Base-by-base conservation (phyloP, 30 jellyfish, hydroid and myxozoan species). In the Cassiopea andromeda region DNA sequence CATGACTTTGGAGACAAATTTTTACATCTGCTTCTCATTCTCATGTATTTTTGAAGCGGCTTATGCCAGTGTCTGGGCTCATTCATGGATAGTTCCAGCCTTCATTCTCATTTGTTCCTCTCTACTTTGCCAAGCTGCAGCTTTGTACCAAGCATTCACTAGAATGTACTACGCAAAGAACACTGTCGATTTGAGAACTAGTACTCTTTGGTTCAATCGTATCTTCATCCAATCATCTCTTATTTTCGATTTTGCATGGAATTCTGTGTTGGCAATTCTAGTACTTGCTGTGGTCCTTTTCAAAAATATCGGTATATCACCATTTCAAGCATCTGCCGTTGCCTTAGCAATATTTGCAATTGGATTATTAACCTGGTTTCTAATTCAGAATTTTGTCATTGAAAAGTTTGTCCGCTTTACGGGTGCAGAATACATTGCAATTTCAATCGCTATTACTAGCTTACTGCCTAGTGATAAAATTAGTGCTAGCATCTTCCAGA, bases 171-270 rank as follows among this genome's bases (percentile, higher is more conserved):
- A 45, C 49, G 89, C 93, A 15, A 76, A 50, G 54, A 76, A 80
- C 7, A 45, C 69, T 16, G 73, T 12, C 44, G 89, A 77, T 1
- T 47, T 86, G 1, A 46, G 64, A 46, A 80, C 49, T 15, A 44
- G 84, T 15, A 66, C 84, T 61, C 61, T 86, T 61, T 86, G 93
- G 93, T 75, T 69, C 67, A 48, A 86, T 68, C 89, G 93, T 9
- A 67, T 86, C 2, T 47, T 86, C 71, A 82, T 86, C 44, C 93
- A 86, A 68, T 86, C 93, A 0, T 78, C 88, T 12, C 70, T 86
- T 72, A 77, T 86, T 1, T 86, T 86, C 83, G 93, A 86, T 76
- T 86, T 89, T 68, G 84, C 89, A 16, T 86, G 93, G 93, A 86
- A 86, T 46, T 19, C 89, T 2, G 73, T 86, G 75, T 68, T 86